Conservation (phyloP, 1,140 invertebrate species). For the Heliconius nattereri region DNA sequence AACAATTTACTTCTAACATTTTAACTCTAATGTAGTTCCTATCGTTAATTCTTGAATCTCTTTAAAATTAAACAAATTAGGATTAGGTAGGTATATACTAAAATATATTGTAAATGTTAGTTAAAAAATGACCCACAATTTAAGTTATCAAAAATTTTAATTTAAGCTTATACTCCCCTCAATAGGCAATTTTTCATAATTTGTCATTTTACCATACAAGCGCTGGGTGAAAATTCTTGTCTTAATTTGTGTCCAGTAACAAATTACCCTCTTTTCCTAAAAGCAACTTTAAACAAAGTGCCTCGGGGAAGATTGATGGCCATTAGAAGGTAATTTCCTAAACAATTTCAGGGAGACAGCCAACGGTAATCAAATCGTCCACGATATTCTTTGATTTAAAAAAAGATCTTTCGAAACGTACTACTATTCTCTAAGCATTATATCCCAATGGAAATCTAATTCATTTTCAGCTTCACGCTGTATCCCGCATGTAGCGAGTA, state of each 20-base stretch:
- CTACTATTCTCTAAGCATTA: background rate
- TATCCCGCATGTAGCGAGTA: too few species aligned
- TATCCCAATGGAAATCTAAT: background rate
- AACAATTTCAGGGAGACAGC: conserved; percentile 55
- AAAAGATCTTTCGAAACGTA: background rate
- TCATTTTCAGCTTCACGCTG: too few species aligned
- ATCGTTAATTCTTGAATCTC: too few species aligned
- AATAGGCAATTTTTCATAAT: conserved; percentile 22
- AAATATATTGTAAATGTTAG: background rate
- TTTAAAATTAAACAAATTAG: too few species aligned
- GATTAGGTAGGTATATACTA: background rate
- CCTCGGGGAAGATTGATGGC: conserved; percentile 61
- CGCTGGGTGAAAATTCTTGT: conserved; percentile 48
- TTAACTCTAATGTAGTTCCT: too few species aligned
- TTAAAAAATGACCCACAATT: background rate
- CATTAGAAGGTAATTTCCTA: conserved; percentile 63
- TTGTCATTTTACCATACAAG: conserved; percentile 31
- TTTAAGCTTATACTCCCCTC: background rate
- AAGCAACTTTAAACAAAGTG: conserved; percentile 58
- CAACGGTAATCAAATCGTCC: conserved; percentile 47
- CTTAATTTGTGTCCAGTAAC: conserved; percentile 63
- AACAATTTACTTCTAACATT: too few species aligned
- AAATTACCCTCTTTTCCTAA: conserved; percentile 58
- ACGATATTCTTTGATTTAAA: conserved; percentile 24
- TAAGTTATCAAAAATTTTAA: background rate